phyloP scores from a whole-genome alignment of 2,797 vertebrate genomes.

The Gymnoscopelus braueri region DNA sequence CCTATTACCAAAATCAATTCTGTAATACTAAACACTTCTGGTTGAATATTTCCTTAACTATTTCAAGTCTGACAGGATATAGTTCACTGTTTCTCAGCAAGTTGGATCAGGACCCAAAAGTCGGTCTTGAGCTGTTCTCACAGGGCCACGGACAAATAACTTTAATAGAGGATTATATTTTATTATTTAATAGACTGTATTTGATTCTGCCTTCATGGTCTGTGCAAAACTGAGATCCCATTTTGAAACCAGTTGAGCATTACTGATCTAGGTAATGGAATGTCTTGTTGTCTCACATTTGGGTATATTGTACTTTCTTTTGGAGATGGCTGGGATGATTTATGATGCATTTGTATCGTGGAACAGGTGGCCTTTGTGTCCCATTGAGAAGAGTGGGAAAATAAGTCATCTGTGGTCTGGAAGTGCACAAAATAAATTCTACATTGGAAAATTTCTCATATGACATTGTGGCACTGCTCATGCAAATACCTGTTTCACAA shows the following conservation, averaged over 20 bases:
- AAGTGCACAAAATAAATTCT: background rate
- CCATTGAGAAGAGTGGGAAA: constrained; percentile 1
- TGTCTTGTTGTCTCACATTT: background rate
- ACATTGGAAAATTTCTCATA: background rate
- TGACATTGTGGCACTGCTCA: background rate
- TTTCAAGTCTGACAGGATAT: too few species aligned
- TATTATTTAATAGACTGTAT: background rate
- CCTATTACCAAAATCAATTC: too few species aligned
- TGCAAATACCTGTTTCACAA: background rate
- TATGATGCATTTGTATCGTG: background rate
- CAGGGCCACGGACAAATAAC: background rate
- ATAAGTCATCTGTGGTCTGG: background rate
- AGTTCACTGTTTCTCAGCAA: too few species aligned
- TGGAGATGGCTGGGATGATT: constrained; percentile 1
- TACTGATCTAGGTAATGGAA: background rate
- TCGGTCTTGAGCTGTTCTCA: too few species aligned
- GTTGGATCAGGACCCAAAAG: too few species aligned
- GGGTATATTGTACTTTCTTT: background rate
- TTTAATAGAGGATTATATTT: background rate
- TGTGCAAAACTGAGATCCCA: background rate
- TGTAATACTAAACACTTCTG: too few species aligned
- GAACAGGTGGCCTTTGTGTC: background rate
- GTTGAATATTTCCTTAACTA: too few species aligned
- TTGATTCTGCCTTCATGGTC: background rate
- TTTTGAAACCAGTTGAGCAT: too few species aligned